Evolutionary conservation across 2,888 invertebrate species (phyloP), one percentile per base, ranked within the genome.

Genomic region (Choreutis nemorana): DNA sequence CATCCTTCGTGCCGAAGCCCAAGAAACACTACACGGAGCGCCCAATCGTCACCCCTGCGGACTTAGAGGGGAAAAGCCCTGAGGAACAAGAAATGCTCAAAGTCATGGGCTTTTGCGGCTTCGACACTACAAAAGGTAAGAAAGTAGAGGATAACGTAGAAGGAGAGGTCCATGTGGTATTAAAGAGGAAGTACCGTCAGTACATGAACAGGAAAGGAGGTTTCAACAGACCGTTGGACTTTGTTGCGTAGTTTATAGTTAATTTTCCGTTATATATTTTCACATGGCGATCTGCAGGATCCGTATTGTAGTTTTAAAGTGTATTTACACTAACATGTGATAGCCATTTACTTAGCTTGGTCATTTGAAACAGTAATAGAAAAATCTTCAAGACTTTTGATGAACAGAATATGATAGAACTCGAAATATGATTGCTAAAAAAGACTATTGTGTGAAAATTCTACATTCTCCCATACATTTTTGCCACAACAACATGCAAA

Each of bases 181-280:
- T 97, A 35, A 97, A 97, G 77, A 82, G 98, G 48, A 94, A 97
- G 75, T 97, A 97, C 66, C 87, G 97, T 48, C 98, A 99, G 75
- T 99, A 99, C 62, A 99, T 99, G 99, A 99, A 99, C 72, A 85
- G 99, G 37, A 95, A 97, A 71, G 99, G 99, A 39, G 99, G 98
- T 31, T 99, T 99, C 73, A 99, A 99, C 72, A 83, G 98, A 57
- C 98, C 98, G 22, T 77, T 99, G 40, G 98, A 99, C 72, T 96
- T 96, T 78, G 95, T 97, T 41, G 94, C 95, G 41, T 94, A 81
- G 52, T 15, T 15, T n/a, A n/a, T n/a, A n/a, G n/a, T n/a, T n/a
- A n/a, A n/a, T n/a, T n/a, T n/a, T n/a, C n/a, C n/a, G n/a, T n/a
- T n/a, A n/a, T n/a, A n/a, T n/a, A n/a, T n/a, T n/a, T n/a, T n/a